phyloP scores from a whole-genome alignment of 1,140 invertebrate species.

The Penaeus indicus region DNA sequence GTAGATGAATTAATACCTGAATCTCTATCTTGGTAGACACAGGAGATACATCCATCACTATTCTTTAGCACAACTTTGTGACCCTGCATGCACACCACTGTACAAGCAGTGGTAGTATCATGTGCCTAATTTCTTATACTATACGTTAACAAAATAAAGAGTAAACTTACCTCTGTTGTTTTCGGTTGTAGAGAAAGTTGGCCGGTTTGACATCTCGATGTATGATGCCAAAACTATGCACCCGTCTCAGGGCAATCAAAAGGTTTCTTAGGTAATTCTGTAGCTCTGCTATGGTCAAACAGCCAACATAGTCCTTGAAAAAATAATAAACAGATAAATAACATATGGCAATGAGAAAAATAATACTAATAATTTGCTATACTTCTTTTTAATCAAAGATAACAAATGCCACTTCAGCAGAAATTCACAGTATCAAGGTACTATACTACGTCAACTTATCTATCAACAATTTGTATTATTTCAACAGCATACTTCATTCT shows the following conservation, averaged over 20 bases:
- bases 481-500: too few species aligned
- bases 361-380: too few species aligned
- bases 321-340: background rate
- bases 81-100: slow-evolving; percentile 71
- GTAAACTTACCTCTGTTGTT: slow-evolving; percentile 31
- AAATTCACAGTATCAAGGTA: too few species aligned
- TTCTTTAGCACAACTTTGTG: slow-evolving; percentile 67
- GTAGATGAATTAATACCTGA: too few species aligned
- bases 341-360: background rate
- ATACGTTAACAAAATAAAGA: background rate
- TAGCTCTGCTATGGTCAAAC: slow-evolving; percentile 75
- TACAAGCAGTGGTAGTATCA: too few species aligned
- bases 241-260: slow-evolving; percentile 81
- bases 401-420: too few species aligned
- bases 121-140: too few species aligned
- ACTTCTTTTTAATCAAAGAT: too few species aligned
- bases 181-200: slow-evolving; percentile 90
- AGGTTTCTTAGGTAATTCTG: slow-evolving; percentile 87
- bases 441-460: too few species aligned
- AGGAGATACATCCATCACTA: too few species aligned
- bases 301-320: slow-evolving; percentile 81
- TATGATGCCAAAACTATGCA: slow-evolving; percentile 89
- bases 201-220: slow-evolving; percentile 94
- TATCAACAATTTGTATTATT: too few species aligned
- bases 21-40: too few species aligned